Percentiles rank a stretch among this genome's conserved stretches.
phyloP scores from a whole-genome alignment of 2,888 invertebrate species.

The Molorchus minor region DNA sequence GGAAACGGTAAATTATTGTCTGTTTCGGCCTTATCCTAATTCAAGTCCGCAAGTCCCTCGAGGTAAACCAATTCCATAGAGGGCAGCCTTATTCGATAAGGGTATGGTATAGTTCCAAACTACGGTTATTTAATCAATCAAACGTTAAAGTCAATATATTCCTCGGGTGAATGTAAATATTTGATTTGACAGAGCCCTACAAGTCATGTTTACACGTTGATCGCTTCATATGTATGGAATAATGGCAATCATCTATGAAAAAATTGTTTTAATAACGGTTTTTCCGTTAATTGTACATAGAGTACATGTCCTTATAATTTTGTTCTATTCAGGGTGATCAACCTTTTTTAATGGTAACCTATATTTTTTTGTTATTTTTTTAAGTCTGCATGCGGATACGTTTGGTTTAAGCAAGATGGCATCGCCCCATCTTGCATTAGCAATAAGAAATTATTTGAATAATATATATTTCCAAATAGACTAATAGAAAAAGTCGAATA shows the following conservation, averaged over 20 bases:
- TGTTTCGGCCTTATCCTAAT: neutral
- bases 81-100: neutral
- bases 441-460: no score
- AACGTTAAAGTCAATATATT: neutral
- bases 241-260: neutral
- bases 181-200: neutral
- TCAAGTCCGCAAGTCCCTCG: neutral
- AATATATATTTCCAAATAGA: no score
- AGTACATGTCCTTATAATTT: neutral
- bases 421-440: no score
- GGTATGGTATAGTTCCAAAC: neutral
- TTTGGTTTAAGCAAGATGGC: no score
- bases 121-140: conserved; percentile 13
- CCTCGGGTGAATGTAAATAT: neutral
- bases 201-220: neutral
- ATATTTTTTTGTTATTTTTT: no score
- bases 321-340: no score
- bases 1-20: neutral
- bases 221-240: neutral
- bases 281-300: neutral
- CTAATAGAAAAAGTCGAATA: no score
- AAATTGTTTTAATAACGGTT: neutral
- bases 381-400: no score
- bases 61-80: conserved; percentile 2
- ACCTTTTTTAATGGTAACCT: no score